phyloP scores from a whole-genome alignment of 2,113 vertebrate genomes.

The Salminus brasiliensis region DNA sequence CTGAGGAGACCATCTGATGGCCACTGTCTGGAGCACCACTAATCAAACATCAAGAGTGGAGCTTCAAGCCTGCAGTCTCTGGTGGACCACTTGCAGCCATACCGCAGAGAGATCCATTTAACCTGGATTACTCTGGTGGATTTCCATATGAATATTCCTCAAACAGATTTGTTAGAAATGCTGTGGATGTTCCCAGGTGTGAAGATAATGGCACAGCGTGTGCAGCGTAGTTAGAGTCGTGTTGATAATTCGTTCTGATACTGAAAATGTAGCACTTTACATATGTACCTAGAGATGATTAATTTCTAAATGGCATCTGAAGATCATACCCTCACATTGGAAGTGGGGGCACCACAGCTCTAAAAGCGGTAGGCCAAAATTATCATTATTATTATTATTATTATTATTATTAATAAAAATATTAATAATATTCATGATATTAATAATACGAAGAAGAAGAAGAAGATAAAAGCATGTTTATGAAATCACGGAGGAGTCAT shows the following conservation, averaged over 20 bases:
- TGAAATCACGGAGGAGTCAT: too few relatives aligned
- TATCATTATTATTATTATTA: too few relatives aligned
- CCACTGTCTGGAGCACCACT: constrained; percentile 41
- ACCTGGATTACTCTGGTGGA: constrained; percentile 58
- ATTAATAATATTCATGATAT: too few relatives aligned
- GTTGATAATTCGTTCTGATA: constrained; percentile 43
- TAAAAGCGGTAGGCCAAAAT: too few relatives aligned
- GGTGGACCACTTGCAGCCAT: constrained; percentile 48
- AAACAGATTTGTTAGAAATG: constrained; percentile 54
- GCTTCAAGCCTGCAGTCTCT: constrained; percentile 45
- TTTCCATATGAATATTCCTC: constrained; percentile 44
- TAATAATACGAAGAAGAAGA: too few relatives aligned
- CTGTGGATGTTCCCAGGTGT: constrained; percentile 49
- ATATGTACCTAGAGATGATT: not conserved
- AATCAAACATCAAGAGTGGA: constrained; percentile 50
- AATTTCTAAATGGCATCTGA: not conserved
- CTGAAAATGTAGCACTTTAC: constrained; percentile 4
- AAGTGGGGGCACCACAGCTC: too few relatives aligned
- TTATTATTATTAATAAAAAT: too few relatives aligned
- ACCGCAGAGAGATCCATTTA: constrained; percentile 56
- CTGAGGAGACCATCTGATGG: constrained; percentile 42
- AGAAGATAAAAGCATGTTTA: too few relatives aligned
- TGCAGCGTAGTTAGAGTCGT: constrained; percentile 46
- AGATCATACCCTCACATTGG: too few relatives aligned
- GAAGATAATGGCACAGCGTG: constrained; percentile 28